Evolutionary conservation across 64 coral and sea anemone species (phyloP).

Genomic region (Astreopora myriophthalma): DNA sequence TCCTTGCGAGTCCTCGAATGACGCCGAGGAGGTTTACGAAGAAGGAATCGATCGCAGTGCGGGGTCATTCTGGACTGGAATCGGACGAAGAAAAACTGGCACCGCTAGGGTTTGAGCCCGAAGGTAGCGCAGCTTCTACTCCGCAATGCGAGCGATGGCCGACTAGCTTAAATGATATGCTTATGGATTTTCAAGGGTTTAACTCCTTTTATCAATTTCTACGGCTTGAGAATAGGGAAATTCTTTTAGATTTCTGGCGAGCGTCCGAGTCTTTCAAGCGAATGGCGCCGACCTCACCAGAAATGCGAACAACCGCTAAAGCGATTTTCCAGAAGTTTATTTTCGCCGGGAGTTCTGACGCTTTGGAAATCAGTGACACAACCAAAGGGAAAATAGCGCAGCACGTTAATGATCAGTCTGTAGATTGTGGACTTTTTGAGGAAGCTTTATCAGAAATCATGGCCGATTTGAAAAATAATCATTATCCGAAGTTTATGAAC

Average conservation of each 20-base stretch:
- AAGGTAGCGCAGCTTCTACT: constrained; percentile 77
- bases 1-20: constrained; percentile 57
- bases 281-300: constrained; percentile 77
- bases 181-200: constrained; percentile 74
- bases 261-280: constrained; percentile 75
- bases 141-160: constrained; percentile 82
- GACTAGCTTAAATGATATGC: constrained; percentile 68
- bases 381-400: constrained; percentile 73
- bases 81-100: constrained; percentile 90
- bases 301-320: constrained; percentile 75
- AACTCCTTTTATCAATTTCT: constrained; percentile 87
- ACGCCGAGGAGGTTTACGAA: constrained; percentile 80
- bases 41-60: constrained; percentile 69
- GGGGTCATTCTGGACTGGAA: constrained; percentile 54
- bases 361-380: constrained; percentile 74
- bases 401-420: constrained; percentile 73
- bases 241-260: constrained; percentile 87
- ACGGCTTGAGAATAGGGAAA: constrained; percentile 60
- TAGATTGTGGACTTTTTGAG: constrained; percentile 82
- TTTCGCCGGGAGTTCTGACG: constrained; percentile 49
- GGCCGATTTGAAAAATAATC: constrained; percentile 85
- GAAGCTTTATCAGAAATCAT: constrained; percentile 77
- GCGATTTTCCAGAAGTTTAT: constrained; percentile 89
- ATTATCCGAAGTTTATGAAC: constrained; percentile 81
- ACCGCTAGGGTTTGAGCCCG: constrained; percentile 88